Evolutionary conservation across 2,113 vertebrate species (phyloP).

Genomic region (Poeciliopsis occidentalis): DNA sequence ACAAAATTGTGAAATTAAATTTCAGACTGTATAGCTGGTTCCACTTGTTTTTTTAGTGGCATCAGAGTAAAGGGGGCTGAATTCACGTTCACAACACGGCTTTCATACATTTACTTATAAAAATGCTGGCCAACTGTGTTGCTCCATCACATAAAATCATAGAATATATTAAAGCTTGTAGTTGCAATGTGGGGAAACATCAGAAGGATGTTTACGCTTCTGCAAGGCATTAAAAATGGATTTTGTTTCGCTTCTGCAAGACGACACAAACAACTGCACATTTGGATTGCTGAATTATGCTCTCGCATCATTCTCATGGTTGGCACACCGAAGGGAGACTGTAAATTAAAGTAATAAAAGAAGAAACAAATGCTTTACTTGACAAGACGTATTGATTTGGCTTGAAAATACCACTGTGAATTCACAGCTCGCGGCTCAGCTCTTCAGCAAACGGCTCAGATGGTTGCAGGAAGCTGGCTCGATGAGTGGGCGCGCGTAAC

Average conservation of each 20-base stretch:
- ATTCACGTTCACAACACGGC: neutral
- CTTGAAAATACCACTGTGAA: neutral
- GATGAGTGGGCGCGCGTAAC: conserved; percentile 15
- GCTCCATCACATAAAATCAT: neutral
- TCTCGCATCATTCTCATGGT: neutral
- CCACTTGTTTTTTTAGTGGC: neutral
- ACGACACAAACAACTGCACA: neutral
- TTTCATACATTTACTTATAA: neutral
- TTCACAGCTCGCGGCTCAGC: conserved; percentile 3
- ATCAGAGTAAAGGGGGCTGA: neutral
- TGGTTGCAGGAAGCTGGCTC: neutral
- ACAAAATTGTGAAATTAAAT: neutral
- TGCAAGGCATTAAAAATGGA: neutral
- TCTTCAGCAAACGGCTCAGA: neutral
- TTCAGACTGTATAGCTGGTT: neutral
- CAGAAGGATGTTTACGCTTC: neutral
- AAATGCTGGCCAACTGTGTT: neutral
- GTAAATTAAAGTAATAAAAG: neutral
- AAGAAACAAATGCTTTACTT: neutral
- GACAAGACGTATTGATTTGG: neutral
- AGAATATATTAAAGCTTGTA: neutral
- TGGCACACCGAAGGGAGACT: neutral
- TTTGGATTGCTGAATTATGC: neutral
- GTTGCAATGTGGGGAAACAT: neutral
- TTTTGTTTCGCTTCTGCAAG: neutral